A percentile compares a stretch with the other conserved stretches of the same genome.
Evolutionary conservation across 2,113 vertebrate genomes (phyloP).

Genomic region (Phalacrocorax pelagicus): DNA sequence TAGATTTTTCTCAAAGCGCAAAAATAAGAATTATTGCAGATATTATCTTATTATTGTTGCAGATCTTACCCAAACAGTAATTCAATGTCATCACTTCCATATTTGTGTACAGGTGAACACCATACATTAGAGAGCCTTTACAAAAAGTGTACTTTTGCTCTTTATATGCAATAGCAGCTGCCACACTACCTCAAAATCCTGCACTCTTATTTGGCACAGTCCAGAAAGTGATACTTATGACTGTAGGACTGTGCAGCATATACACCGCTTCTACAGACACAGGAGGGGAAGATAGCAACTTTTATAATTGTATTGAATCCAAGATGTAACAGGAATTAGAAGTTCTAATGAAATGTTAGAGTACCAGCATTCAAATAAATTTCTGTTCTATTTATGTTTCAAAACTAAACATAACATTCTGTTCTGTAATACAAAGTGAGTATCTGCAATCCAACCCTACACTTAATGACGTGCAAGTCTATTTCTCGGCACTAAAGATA

Average conservation of each 20-base stretch:
- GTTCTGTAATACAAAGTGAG: neutral
- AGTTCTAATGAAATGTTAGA: neutral
- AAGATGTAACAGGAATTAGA: neutral
- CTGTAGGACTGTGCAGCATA: neutral
- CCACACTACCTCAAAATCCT: neutral
- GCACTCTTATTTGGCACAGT: neutral
- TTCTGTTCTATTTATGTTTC: neutral
- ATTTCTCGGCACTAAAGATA: neutral
- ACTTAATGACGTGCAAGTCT: neutral
- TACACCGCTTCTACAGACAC: neutral
- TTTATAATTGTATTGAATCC: neutral
- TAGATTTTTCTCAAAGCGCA: neutral
- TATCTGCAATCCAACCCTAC: neutral
- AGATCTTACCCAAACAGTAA: neutral
- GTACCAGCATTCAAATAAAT: neutral
- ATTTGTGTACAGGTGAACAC: neutral
- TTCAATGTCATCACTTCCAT: neutral
- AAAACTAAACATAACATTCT: neutral
- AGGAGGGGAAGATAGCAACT: neutral
- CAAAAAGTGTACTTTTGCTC: neutral
- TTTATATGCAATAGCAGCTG: neutral
- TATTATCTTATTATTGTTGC: neutral
- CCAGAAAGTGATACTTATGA: neutral
- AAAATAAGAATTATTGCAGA: neutral
- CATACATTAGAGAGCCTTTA: neutral